phyloP scores from a whole-genome alignment of 2,113 vertebrate genomes.

The Callithrix jacchus region DNA sequence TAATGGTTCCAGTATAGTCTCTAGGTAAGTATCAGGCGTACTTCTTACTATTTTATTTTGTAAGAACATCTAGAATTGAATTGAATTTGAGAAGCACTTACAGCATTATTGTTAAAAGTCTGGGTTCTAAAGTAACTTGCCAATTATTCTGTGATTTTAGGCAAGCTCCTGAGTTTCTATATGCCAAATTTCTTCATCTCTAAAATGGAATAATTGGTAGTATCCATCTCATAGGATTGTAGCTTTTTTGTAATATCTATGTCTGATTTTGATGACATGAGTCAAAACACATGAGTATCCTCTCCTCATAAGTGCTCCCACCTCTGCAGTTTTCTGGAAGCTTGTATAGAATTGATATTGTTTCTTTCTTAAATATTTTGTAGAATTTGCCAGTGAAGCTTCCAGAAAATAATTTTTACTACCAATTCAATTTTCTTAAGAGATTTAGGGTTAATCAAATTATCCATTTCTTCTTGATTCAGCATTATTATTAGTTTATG shows the following conservation, averaged over 20 bases:
- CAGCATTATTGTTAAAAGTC: not conserved
- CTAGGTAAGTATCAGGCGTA: conserved; percentile 88
- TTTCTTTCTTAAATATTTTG: conserved; percentile 34
- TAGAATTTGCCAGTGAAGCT: not conserved
- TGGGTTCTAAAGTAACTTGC: not conserved
- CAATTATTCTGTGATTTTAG: not conserved
- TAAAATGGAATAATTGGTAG: not conserved
- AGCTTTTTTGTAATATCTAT: not conserved
- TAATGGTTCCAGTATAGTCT: conserved; percentile 99
- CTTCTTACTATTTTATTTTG: conserved; percentile 3
- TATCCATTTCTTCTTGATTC: not conserved
- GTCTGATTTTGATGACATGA: not conserved
- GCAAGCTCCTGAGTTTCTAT: not conserved
- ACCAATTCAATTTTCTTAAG: not conserved
- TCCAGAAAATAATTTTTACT: not conserved
- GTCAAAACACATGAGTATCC: not conserved
- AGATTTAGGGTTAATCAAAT: not conserved
- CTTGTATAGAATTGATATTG: not conserved
- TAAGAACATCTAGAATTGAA: not conserved
- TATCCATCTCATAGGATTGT: not conserved
- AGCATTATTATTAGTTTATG: not conserved
- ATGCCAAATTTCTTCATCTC: not conserved
- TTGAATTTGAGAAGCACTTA: not conserved
- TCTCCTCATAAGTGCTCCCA: not conserved
- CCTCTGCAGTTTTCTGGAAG: not conserved